A percentile compares a stretch with the other conserved stretches of the same genome.
These are phyloP conservation scores for Pammene aurita DNA, from an alignment of 2,888 invertebrate genomes.

Conservation along the genomic window DNA sequence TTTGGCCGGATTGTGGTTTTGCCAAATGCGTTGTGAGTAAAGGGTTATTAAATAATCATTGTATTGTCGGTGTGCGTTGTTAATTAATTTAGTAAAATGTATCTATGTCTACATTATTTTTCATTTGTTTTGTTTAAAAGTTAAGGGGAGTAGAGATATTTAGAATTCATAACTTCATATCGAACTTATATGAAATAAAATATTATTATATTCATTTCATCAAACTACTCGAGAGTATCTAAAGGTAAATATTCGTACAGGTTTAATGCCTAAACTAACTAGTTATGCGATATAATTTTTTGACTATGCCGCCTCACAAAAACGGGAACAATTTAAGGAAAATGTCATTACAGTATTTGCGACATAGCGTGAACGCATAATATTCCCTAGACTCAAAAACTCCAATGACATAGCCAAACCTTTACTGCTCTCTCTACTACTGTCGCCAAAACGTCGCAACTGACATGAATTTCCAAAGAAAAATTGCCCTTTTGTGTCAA, in stretches of 20 bases:
- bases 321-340: background rate
- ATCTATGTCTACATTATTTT: background rate
- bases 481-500: background rate
- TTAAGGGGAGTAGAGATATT: background rate
- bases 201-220: too few species aligned
- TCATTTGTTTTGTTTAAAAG: background rate
- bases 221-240: too few species aligned
- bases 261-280: too few species aligned
- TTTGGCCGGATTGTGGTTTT: conserved; percentile 66
- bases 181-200: too few species aligned
- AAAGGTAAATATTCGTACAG: too few species aligned
- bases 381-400: conserved; percentile 28
- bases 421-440: conserved; percentile 17
- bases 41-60: conserved; percentile 51
- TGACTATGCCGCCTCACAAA: background rate
- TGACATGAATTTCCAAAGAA: background rate
- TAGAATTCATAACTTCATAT: background rate
- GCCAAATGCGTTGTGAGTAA: conserved; percentile 51
- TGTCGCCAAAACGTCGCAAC: background rate
- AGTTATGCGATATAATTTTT: too few species aligned
- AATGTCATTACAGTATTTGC: background rate
- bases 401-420: conserved; percentile 22
- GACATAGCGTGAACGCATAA: conserved; percentile 26
- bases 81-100: conserved; percentile 6
- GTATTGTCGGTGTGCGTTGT: conserved; percentile 12